Evolutionary conservation across 2,797 vertebrate genomes (phyloP).

Genomic region (Anolis apletophallus): DNA sequence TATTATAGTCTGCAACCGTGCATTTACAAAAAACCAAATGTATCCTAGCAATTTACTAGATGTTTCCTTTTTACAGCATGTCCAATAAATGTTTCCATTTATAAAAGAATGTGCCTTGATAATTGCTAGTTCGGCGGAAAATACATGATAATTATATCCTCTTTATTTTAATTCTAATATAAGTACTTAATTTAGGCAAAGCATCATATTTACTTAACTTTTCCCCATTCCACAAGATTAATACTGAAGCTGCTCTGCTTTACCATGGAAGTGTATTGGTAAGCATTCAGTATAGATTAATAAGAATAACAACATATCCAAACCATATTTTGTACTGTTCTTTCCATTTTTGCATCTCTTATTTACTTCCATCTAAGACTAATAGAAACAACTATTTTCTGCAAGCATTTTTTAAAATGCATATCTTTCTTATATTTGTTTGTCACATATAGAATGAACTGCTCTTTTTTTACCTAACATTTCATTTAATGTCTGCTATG

Average conservation of each 20-base stretch:
- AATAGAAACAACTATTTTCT: background rate
- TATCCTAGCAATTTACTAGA: background rate
- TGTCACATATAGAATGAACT: conserved; percentile 3
- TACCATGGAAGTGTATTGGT: background rate
- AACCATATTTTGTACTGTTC: background rate
- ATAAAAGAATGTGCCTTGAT: background rate
- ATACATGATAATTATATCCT: background rate
- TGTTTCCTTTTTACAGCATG: background rate
- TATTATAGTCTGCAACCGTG: background rate
- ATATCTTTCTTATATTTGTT: background rate
- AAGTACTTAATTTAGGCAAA: background rate
- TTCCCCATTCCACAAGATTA: background rate
- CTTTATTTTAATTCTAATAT: background rate
- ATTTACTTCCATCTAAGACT: background rate
- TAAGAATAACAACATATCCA: background rate
- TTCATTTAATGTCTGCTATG: background rate
- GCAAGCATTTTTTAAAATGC: background rate
- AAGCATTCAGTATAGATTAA: background rate
- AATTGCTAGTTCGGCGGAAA: background rate
- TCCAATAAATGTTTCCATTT: background rate
- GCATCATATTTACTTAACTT: background rate
- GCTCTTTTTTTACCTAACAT: background rate
- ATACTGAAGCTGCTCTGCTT: background rate
- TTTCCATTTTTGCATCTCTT: background rate
- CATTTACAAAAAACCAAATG: background rate